A percentile compares a stretch with the other conserved stretches of the same genome.
These are phyloP conservation scores for Acrocera orbiculus DNA, from an alignment of 2,888 invertebrate genomes.

Conservation along the genomic window DNA sequence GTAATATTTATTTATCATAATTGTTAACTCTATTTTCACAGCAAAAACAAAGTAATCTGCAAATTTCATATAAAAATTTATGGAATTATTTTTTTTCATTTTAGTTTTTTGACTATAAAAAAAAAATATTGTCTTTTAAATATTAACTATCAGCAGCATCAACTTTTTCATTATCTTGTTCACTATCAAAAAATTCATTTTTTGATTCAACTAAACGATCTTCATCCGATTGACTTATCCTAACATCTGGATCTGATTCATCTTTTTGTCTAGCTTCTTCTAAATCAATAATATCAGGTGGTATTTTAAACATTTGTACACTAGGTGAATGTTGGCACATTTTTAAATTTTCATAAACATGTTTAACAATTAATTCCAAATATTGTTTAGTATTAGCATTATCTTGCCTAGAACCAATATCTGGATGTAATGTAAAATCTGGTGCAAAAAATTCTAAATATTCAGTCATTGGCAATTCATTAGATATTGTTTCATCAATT, in stretches of 20 bases:
- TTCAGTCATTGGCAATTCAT: conserved; percentile 89
- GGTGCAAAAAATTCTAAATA: conserved; percentile 96
- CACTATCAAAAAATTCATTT: conserved; percentile 81
- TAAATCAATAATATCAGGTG: conserved; percentile 59
- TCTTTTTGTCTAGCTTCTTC: conserved; percentile 48
- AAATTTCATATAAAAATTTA: no score
- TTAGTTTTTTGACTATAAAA: no score
- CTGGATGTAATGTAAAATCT: conserved; percentile 90
- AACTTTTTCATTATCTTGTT: conserved; percentile 74
- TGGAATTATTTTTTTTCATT: no score
- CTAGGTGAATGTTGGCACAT: conserved; percentile 87
- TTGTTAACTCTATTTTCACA: no score
- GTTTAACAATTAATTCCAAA: conserved; percentile 68
- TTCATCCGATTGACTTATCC: conserved; percentile 57
- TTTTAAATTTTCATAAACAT: conserved; percentile 82
- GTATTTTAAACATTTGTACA: conserved; percentile 94
- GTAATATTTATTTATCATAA: no score
- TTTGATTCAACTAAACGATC: conserved; percentile 68
- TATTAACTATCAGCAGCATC: conserved; percentile 24
- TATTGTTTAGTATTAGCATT: conserved; percentile 95
- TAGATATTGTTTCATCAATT: conserved; percentile 80
- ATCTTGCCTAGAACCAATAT: conserved; percentile 67
- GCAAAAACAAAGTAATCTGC: no score
- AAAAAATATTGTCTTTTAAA: neutral
- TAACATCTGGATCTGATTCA: conserved; percentile 67